A percentile compares a stretch with the other conserved stretches of the same genome.
Conservation (phyloP, 2,888 invertebrate species). For the Tetheella fluctuosa region DNA sequence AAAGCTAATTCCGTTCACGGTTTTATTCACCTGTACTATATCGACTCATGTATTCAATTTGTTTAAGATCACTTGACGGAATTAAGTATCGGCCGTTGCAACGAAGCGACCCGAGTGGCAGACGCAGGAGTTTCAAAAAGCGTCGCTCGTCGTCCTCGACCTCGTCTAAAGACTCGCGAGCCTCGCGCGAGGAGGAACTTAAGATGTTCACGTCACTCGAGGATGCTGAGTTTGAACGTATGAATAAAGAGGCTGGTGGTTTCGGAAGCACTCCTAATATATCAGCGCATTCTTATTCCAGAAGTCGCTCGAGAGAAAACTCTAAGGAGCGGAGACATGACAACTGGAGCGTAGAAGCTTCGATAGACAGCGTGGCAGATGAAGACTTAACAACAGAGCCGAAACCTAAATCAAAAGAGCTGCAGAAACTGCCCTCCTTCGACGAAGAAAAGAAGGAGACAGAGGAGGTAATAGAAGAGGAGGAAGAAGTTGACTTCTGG, state of each 20-base stretch:
- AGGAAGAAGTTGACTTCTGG: conserved; percentile 74
- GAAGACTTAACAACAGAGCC: conserved; percentile 46
- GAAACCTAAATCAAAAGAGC: conserved; percentile 54
- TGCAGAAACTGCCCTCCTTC: conserved; percentile 70
- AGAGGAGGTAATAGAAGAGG: conserved; percentile 74
- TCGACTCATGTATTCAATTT: conserved; percentile 73
- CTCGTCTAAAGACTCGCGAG: conserved; percentile 84
- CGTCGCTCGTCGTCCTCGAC: conserved; percentile 85
- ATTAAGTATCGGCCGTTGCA: conserved; percentile 85
- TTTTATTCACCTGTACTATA: conserved; percentile 66
- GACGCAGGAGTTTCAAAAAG: conserved; percentile 85
- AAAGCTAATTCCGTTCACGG: conserved; percentile 49
- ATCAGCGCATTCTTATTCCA: conserved; percentile 80
- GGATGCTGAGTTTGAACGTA: conserved; percentile 83
- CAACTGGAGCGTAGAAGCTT: conserved; percentile 59
- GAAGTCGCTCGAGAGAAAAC: conserved; percentile 79
- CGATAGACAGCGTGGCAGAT: conserved; percentile 50
- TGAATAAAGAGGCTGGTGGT: conserved; percentile 53
- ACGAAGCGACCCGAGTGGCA: conserved; percentile 85
- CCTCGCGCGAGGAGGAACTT: conserved; percentile 86
- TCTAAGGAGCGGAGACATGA: conserved; percentile 62
- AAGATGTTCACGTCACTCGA: conserved; percentile 86
- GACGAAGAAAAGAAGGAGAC: conserved; percentile 70
- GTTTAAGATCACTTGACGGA: conserved; percentile 87
- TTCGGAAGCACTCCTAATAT: conserved; percentile 80